A percentile compares a stretch with the other conserved stretches of the same genome.
phyloP scores from a whole-genome alignment of 2,797 vertebrate genomes.

The Acrossocheilus fasciatus region DNA sequence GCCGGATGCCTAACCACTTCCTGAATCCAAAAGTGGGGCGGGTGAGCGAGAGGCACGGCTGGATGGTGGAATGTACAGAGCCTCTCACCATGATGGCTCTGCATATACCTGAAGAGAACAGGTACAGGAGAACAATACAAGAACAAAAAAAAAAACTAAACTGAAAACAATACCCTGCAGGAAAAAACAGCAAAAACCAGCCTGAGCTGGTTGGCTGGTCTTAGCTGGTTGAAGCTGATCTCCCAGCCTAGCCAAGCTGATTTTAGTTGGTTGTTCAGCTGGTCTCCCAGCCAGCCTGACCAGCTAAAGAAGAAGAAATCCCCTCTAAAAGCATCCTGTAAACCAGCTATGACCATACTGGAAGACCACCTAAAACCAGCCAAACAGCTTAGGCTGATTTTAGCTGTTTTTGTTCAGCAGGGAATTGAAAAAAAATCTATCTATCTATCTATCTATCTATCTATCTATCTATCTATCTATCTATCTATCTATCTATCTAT shows the following conservation, averaged over 20 bases:
- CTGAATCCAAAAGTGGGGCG: conserved; percentile 81
- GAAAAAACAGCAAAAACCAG: neutral
- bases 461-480: neutral
- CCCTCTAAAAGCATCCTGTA: too few relatives aligned
- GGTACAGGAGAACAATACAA: conserved; percentile 71
- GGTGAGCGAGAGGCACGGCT: conserved; percentile 86
- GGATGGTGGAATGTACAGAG: conserved; percentile 88
- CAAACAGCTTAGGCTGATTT: too few relatives aligned
- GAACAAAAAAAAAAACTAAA: neutral
- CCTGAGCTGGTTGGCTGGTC: neutral
- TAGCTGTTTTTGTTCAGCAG: too few relatives aligned
- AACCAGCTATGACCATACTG: too few relatives aligned
- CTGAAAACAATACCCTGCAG: neutral
- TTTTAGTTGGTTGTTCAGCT: too few relatives aligned
- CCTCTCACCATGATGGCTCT: conserved; percentile 94
- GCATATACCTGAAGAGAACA: conserved; percentile 95
- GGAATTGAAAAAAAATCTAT: neutral
- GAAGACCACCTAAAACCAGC: too few relatives aligned
- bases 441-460: neutral
- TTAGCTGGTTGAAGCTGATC: too few relatives aligned
- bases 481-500: neutral
- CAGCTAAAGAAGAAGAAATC: too few relatives aligned
- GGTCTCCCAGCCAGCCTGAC: too few relatives aligned
- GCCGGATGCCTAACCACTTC: conserved; percentile 92
- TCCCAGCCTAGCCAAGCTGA: too few relatives aligned